A percentile compares a stretch with the other conserved stretches of the same genome.
Evolutionary conservation across 2,113 vertebrate genomes (phyloP).

Genomic region (Motacilla tschutschensis): DNA sequence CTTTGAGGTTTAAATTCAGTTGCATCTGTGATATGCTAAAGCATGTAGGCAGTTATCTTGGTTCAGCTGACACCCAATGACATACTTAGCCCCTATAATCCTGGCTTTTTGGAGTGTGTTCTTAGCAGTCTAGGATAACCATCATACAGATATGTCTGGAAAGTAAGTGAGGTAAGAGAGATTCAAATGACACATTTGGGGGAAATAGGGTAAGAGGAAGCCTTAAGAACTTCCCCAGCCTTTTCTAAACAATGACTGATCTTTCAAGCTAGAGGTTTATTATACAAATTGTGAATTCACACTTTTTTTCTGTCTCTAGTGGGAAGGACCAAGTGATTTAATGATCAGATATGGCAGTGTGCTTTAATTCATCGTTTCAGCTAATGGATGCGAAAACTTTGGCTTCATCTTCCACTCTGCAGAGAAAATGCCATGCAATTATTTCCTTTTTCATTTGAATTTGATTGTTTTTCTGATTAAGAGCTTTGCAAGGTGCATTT

Average conservation of each 20-base stretch:
- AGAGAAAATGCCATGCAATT: background rate
- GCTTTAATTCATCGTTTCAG: background rate
- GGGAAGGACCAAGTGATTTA: background rate
- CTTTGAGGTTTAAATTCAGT: background rate
- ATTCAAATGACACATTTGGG: background rate
- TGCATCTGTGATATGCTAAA: background rate
- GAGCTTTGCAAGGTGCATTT: slow-evolving; percentile 8
- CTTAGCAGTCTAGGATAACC: background rate
- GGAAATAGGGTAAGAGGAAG: background rate
- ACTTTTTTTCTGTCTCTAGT: background rate
- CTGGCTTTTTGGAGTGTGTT: background rate
- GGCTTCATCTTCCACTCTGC: background rate
- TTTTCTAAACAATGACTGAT: background rate
- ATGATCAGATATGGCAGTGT: background rate
- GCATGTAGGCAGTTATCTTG: background rate
- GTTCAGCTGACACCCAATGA: background rate
- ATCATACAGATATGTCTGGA: background rate
- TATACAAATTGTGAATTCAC: background rate
- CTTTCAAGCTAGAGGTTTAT: background rate
- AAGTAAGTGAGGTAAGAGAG: background rate
- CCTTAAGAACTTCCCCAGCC: background rate
- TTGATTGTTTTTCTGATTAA: slow-evolving; percentile 9
- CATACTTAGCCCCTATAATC: background rate
- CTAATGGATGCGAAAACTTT: background rate
- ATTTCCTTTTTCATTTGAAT: background rate